Percentiles rank a stretch among this genome's conserved stretches.
phyloP scores from a whole-genome alignment of 2,797 vertebrate species.

The Chelon labrosus region DNA sequence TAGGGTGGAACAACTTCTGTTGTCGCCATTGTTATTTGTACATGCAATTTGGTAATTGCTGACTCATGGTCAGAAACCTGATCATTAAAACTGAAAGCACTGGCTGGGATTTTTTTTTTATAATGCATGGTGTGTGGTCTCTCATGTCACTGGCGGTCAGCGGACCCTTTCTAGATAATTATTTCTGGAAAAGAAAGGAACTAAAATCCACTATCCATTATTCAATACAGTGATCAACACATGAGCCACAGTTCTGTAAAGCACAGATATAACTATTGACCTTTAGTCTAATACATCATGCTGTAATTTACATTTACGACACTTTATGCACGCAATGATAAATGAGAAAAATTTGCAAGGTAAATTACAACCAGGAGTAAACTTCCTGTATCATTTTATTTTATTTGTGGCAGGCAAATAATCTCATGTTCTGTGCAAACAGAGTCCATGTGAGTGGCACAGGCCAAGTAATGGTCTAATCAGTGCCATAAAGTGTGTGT shows the following conservation, averaged over 20 bases:
- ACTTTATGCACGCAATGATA: background rate
- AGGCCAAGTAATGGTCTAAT: background rate
- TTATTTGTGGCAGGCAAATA: constrained; percentile 34
- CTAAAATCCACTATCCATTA: too few species aligned
- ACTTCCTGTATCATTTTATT: constrained; percentile 12
- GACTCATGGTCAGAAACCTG: too few species aligned
- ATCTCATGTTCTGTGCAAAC: constrained; percentile 18
- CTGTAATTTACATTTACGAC: background rate
- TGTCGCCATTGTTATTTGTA: too few species aligned
- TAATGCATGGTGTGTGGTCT: too few species aligned
- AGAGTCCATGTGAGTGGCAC: background rate
- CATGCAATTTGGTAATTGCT: too few species aligned
- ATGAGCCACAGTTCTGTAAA: background rate
- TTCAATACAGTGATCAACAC: background rate
- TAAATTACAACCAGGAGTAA: too few species aligned
- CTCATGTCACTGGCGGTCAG: too few species aligned
- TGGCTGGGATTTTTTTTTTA: too few species aligned
- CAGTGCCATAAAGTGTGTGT: background rate
- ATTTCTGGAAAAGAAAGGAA: too few species aligned
- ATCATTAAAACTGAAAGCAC: too few species aligned
- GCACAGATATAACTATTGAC: background rate
- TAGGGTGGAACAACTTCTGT: too few species aligned
- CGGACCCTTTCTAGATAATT: too few species aligned
- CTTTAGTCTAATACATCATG: background rate
- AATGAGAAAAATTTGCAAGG: background rate